A percentile compares a stretch with the other conserved stretches of the same genome.
Conservation (phyloP, 2,113 vertebrate species). For the Monarcha castaneiventris region DNA sequence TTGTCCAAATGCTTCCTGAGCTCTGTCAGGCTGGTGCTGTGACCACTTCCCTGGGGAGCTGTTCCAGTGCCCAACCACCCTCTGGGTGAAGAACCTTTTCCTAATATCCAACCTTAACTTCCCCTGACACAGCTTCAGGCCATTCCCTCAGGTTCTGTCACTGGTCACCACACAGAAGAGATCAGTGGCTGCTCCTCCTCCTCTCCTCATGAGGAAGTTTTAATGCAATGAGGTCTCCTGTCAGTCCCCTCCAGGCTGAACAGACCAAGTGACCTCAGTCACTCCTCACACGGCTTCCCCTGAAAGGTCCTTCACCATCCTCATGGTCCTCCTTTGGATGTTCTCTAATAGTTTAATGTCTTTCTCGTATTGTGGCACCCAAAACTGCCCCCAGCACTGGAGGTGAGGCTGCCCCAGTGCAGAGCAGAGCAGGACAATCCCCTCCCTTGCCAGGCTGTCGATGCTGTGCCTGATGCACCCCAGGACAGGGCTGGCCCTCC, state of each 20-base stretch:
- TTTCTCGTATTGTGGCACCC: fast-evolving
- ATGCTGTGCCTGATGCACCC: not conserved
- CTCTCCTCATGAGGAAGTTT: fast-evolving
- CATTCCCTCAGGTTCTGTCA: not conserved
- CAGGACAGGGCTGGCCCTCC: not conserved
- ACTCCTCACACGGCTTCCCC: fast-evolving
- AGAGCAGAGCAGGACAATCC: not conserved
- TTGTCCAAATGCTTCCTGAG: fast-evolving
- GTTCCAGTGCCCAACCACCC: not conserved
- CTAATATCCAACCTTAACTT: not conserved
- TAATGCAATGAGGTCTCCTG: fast-evolving
- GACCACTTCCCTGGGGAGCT: not conserved
- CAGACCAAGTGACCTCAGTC: not conserved
- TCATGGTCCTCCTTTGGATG: not conserved
- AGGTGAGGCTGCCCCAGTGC: not conserved
- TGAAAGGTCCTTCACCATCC: not conserved
- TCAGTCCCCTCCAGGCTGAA: not conserved
- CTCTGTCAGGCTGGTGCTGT: not conserved
- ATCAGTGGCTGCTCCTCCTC: not conserved
- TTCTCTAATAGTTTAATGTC: not conserved
- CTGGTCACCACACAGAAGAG: not conserved
- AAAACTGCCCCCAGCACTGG: fast-evolving
- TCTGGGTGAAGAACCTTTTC: not conserved
- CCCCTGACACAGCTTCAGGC: not conserved
- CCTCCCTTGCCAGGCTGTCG: fast-evolving